A percentile compares a stretch with the other conserved stretches of the same genome.
These are phyloP conservation scores for Tyrophagus putrescentiae DNA, from an alignment of 1,140 invertebrate species.

Conservation along the genomic window DNA sequence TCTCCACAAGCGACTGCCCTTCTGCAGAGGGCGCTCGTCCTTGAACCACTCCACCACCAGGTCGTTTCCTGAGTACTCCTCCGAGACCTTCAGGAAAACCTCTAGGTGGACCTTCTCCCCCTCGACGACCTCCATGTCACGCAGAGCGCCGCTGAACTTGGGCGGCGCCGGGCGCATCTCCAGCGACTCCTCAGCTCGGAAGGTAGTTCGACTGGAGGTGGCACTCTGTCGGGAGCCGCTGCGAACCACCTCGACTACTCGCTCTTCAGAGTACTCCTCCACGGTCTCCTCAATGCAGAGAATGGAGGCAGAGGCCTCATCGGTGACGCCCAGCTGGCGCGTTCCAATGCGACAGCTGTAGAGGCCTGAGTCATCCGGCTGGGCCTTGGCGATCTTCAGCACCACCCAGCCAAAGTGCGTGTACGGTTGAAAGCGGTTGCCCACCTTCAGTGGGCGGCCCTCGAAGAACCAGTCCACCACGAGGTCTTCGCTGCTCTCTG, in stretches of 20 bases:
- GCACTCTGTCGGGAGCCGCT: constrained; percentile 67
- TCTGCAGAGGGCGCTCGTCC: constrained; percentile 68
- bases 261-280: constrained; percentile 4
- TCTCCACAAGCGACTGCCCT: constrained; percentile 72
- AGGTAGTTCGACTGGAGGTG: too few relatives aligned
- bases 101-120: constrained; percentile 91
- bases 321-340: constrained; percentile 38
- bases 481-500: constrained; percentile 87
- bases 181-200: constrained; percentile 58
- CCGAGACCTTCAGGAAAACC: constrained; percentile 88
- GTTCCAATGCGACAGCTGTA: constrained; percentile 77
- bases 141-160: constrained; percentile 65
- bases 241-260: constrained; percentile 46
- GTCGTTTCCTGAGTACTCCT: constrained; percentile 81
- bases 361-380: constrained; percentile 81
- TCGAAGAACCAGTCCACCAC: constrained; percentile 94
- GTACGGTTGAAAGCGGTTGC: constrained; percentile 83
- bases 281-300: constrained; percentile 67
- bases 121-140: constrained; percentile 64
- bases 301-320: constrained; percentile 43
- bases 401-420: constrained; percentile 97
- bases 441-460: constrained; percentile 58
- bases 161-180: constrained; percentile 68
- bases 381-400: constrained; percentile 82
- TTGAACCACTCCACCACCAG: constrained; percentile 86